Evolutionary conservation across 2,888 invertebrate genomes (phyloP).

Genomic region (Ypsolopha sequella): DNA sequence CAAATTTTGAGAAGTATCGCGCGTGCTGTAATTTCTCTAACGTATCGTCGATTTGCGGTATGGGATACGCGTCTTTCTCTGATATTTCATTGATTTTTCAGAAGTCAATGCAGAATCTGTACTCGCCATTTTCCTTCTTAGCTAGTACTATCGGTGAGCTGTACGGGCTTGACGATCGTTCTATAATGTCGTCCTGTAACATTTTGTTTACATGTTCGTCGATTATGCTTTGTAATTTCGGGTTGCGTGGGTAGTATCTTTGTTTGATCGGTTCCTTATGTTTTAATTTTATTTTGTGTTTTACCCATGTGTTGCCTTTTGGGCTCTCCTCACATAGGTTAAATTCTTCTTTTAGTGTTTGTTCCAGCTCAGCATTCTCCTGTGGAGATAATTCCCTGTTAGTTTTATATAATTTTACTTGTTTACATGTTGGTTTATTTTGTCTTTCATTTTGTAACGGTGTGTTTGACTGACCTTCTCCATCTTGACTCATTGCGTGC

Average conservation of each 20-base stretch:
- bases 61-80: no score
- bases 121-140: conserved; percentile 7
- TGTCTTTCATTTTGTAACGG: neutral
- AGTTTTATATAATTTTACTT: neutral
- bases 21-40: no score
- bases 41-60: no score
- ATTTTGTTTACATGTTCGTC: no score
- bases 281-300: conserved; percentile 7
- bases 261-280: conserved; percentile 7
- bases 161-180: conserved; percentile 10
- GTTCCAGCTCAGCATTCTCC: neutral
- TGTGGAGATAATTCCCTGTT: neutral
- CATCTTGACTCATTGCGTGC: no score
- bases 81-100: no score
- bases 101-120: no score
- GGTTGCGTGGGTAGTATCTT: conserved; percentile 8
- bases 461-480: no score
- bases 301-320: no score
- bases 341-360: neutral
- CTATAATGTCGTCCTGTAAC: no score
- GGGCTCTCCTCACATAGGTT: neutral
- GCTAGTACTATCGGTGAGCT: conserved; percentile 11
- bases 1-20: no score
- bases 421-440: neutral
- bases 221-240: no score